Conservation (phyloP, 2,888 invertebrate genomes). For the Hymenopus coronatus region DNA sequence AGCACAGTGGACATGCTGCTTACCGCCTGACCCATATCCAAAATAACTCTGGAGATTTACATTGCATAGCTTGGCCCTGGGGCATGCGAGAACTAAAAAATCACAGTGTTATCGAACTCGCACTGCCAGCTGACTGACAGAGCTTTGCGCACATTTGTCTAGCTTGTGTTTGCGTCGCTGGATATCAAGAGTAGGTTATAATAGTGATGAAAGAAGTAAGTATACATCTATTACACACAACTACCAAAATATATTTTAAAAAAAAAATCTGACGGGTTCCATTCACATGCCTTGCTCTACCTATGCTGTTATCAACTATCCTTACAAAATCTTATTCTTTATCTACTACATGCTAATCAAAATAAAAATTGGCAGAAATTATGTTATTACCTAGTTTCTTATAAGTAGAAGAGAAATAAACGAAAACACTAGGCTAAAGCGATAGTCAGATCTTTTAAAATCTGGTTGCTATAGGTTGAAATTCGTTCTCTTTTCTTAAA, state of each 20-base stretch:
- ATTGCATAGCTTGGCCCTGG: neutral
- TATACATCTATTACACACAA: neutral
- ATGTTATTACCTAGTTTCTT: no score
- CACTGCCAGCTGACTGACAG: neutral
- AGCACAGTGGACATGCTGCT: no score
- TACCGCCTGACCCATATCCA: neutral
- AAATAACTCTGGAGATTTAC: neutral
- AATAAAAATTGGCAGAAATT: no score
- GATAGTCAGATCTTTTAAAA: no score
- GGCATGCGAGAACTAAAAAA: neutral
- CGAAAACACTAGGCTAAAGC: no score
- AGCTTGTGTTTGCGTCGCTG: neutral
- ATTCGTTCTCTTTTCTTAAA: no score
- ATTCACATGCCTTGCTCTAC: no score
- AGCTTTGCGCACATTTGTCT: neutral
- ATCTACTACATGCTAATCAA: no score
- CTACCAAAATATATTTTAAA: neutral
- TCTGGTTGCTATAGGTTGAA: no score
- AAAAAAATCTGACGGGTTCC: neutral
- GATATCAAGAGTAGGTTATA: neutral
- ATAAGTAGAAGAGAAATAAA: no score
- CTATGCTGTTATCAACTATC: no score
- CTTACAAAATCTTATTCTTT: no score
- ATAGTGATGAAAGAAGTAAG: neutral
- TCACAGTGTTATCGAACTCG: neutral